phyloP scores from a whole-genome alignment of 2,888 invertebrate species.

The Eurois occulta region DNA sequence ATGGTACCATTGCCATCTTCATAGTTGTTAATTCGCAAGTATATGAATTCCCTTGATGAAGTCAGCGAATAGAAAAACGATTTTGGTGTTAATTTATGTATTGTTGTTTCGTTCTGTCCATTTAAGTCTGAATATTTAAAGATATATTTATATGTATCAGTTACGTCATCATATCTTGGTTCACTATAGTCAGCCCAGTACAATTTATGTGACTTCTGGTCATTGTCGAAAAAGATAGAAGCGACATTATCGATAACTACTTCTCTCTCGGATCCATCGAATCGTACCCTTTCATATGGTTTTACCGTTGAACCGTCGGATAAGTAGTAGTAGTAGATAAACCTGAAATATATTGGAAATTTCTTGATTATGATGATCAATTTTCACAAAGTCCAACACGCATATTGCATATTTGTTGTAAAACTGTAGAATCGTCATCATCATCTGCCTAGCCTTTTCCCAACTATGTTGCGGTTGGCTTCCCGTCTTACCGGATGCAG shows the following conservation, averaged over 20 bases:
- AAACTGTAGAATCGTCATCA: too few relatives aligned
- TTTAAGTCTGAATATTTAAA: background rate
- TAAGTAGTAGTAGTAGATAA: background rate
- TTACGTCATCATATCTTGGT: background rate
- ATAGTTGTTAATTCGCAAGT: background rate
- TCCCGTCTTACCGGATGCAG: too few relatives aligned
- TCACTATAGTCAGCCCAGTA: background rate
- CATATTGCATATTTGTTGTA: background rate
- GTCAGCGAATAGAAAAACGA: background rate
- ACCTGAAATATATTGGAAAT: background rate
- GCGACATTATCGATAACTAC: background rate
- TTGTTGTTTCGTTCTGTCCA: background rate
- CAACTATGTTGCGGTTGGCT: too few relatives aligned
- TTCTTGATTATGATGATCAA: background rate
- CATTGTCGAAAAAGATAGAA: background rate
- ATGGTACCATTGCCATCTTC: background rate
- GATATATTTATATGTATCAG: background rate
- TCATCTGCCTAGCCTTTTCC: too few relatives aligned
- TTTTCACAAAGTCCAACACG: background rate
- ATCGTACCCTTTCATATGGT: background rate
- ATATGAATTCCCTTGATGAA: background rate
- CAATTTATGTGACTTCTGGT: background rate
- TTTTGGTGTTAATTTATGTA: background rate
- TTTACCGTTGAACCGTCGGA: background rate
- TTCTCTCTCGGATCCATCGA: background rate